phyloP scores from a whole-genome alignment of 1,140 invertebrate genomes.

The Ips nitidus region DNA sequence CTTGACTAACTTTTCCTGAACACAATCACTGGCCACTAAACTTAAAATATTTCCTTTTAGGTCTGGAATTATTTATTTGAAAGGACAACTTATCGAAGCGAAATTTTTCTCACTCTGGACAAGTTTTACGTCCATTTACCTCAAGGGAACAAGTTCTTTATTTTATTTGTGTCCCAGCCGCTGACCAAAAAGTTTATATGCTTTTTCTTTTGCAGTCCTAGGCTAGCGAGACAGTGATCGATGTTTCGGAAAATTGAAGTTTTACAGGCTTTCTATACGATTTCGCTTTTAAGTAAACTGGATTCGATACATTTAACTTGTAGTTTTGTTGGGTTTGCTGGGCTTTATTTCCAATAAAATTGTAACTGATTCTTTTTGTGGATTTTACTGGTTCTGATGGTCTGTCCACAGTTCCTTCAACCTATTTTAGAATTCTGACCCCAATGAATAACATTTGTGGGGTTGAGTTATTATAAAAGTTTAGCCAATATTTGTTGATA shows the following conservation, averaged over 20 bases:
- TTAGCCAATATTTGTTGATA: no score
- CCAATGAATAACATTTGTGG: no score
- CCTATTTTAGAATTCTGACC: no score
- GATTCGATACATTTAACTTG: background rate
- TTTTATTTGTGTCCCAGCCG: slow-evolving; percentile 23
- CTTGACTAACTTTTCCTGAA: no score
- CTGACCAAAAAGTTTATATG: background rate
- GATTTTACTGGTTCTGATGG: no score
- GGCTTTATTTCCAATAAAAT: no score
- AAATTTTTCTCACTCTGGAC: background rate
- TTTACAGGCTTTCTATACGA: slow-evolving; percentile 1
- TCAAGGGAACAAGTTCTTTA: slow-evolving; percentile 3
- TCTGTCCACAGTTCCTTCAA: no score
- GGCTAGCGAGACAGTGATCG: slow-evolving; percentile 2
- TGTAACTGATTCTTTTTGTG: no score
- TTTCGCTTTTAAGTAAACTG: background rate
- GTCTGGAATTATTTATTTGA: slow-evolving; percentile 6
- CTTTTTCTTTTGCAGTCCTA: background rate
- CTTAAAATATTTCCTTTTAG: no score
- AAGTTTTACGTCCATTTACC: slow-evolving; percentile 24
- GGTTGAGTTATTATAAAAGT: no score
- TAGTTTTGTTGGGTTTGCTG: no score
- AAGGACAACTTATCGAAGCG: slow-evolving; percentile 8
- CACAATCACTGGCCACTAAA: no score
- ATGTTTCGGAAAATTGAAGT: slow-evolving; percentile 15